Percentiles rank a stretch among this genome's conserved stretches.
phyloP scores from a whole-genome alignment of 2,888 invertebrate genomes.

The Cotesia congregata region DNA sequence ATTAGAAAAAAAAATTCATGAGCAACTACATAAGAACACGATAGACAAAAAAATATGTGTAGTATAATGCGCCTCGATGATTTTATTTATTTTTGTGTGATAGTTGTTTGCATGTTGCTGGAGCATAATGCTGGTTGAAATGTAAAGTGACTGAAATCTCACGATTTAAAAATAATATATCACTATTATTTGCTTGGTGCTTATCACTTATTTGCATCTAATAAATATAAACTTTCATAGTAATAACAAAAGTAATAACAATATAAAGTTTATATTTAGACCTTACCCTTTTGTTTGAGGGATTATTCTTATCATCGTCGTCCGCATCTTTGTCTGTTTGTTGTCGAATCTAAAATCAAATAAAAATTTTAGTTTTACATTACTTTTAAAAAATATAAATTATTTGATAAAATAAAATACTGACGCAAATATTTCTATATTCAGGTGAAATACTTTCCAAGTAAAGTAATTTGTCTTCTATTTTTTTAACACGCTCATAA shows the following conservation, averaged over 20 bases:
- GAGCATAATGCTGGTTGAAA: slow-evolving; percentile 34
- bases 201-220: slow-evolving; percentile 1
- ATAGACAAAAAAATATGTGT: slow-evolving; percentile 19
- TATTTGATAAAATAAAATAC: slow-evolving; percentile 50
- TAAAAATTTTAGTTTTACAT: background rate
- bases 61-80: slow-evolving; percentile 3
- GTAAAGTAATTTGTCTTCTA: slow-evolving; percentile 82
- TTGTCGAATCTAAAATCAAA: background rate
- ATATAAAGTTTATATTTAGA: background rate
- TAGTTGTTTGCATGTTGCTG: slow-evolving; percentile 33
- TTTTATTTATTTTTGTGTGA: slow-evolving; percentile 18
- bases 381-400: background rate
- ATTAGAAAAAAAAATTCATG: slow-evolving; percentile 31
- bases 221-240: background rate
- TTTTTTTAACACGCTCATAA: slow-evolving; percentile 78
- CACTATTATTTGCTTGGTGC: background rate
- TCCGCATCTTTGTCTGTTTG: background rate
- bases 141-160: slow-evolving; percentile 32
- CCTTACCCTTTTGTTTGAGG: background rate
- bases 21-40: slow-evolving; percentile 22
- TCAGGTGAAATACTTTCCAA: slow-evolving; percentile 86
- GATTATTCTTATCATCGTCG: background rate
- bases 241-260: background rate
- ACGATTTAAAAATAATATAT: slow-evolving; percentile 21
- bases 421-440: slow-evolving; percentile 80